Base-by-base conservation (phyloP, 2,888 invertebrate genomes). In the Mantis religiosa region DNA sequence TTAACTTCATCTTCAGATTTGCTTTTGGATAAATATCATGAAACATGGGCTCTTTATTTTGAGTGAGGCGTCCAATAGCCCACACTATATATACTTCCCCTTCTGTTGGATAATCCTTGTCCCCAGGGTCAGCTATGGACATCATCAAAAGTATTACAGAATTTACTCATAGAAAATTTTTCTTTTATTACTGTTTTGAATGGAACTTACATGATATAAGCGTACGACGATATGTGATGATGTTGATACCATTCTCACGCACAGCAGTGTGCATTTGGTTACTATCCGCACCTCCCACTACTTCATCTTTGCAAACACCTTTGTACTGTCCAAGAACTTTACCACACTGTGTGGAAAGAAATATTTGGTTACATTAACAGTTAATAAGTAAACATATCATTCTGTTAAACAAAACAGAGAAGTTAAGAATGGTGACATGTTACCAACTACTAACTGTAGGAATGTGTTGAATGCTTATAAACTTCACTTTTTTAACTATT, bases 251-350 rank as follows among this genome's bases (percentile, higher is more conserved):
- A 93, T 96, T 95, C 91, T 95, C 95, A 91, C 97, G 94, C 1
- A 94, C 93, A 85, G 96, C 96, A 1, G 96, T 96, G 92, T 96
- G 96, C 91, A 98, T 93, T 94, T 98, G 98, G 92, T 97, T 96
- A 92, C 95, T 96, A 92, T 98, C 97, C 91, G 95, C 94, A 0
- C 97, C 97, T 47, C 97, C 98, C 3, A 98, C 95, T n/a, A 95
- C 93, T 89, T 96, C 96, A 93, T 98, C 98, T 90, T 95, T 96
- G 91, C 98, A 98, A 82, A 98, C 98, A 82, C 98, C 98, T 92
- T 95, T 96, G 93, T 97, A 97, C 91, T 96, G 96, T 1, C 97
- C 98, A 91, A 98, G 94, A 89, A 98, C 97, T 93, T 97, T 97
- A 84, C 97, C 96, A 92, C 98, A 98, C 96, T 97, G 92, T 91